Base-by-base conservation (phyloP, 2,113 vertebrate genomes). In the Acanthisitta chloris region DNA sequence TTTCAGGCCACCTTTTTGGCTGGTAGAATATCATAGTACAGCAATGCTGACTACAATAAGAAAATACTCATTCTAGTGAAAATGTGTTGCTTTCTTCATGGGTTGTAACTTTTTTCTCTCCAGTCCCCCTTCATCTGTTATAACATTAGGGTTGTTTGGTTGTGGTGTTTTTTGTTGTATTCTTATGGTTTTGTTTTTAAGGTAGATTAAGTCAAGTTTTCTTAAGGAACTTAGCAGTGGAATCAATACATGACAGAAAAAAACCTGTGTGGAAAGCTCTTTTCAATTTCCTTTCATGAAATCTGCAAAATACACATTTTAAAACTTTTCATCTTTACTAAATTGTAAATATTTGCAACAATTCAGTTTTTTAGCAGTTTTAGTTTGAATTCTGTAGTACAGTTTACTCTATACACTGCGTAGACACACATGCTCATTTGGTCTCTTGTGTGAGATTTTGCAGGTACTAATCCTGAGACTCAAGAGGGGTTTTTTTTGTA, bases 401-500 rank as follows among this genome's bases (percentile, higher is more conserved):
- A 1, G 1, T 38, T 25, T 55, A 4, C 34, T 81, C 23, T 45
- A 2, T 45, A 11, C 3, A 16, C 6, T 58, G 9, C 12, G 26
- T 17, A 58, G 40, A 24, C 14, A 5, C 7, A 34, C 5, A 3
- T 52, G 7, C 12, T 70, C 19, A 26, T 40, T 86, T 2, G 1
- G 36, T 64, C 5, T 66, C 40, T 69, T 34, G 45, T 52, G 34
- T 29, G 58, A 55, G 40, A 62, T 67, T 81, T 81, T 76, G 33
- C 17, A 81, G 34, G 15, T 51, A 55, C 8, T 80, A 65, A 57
- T 81, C 13, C 23, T 83, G 58, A 74, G 3, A 54, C 4, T 57
- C 0, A 3, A 6, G 18, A 11, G 10, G 0, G n/a, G n/a, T n/a
- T 0, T 49, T 52, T 52, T 70, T 51, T 51, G 5, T 43, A 23